Conservation (phyloP, 2,888 invertebrate genomes). For the Gerris lacustris region DNA sequence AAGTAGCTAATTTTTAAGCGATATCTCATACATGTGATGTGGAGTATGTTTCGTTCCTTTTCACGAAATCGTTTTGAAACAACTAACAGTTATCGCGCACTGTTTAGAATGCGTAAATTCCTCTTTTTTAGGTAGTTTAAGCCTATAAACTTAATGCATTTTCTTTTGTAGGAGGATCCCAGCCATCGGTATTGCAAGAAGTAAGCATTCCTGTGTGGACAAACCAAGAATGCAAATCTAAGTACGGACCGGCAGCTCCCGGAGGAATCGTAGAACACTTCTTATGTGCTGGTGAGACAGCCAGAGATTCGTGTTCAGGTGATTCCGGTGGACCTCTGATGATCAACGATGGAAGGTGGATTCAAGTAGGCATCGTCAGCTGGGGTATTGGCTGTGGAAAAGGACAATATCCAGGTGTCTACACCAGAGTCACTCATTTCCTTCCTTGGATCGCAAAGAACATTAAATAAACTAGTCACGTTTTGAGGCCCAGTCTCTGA, state of each 20-base stretch:
- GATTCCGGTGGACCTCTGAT: constrained; percentile 81
- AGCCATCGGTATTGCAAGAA: constrained; percentile 67
- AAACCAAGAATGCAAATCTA: constrained; percentile 60
- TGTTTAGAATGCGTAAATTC: too few species aligned
- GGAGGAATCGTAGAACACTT: constrained; percentile 80
- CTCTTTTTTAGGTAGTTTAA: too few species aligned
- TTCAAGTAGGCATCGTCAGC: constrained; percentile 75
- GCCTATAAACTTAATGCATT: too few species aligned
- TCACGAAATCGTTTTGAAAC: too few species aligned
- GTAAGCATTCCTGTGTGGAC: constrained; percentile 75
- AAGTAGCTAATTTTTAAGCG: too few species aligned
- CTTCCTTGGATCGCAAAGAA: constrained; percentile 79
- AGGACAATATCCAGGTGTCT: constrained; percentile 82
- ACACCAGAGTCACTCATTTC: constrained; percentile 70
- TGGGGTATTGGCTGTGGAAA: constrained; percentile 89
- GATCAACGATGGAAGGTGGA: constrained; percentile 65
- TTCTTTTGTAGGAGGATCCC: constrained; percentile 54
- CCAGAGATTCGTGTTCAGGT: constrained; percentile 75
- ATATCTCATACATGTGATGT: too few species aligned
- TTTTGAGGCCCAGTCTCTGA: too few species aligned
- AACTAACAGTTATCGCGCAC: too few species aligned
- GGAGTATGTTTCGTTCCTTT: too few species aligned
- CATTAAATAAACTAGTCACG: constrained; percentile 42
- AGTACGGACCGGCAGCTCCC: constrained; percentile 75
- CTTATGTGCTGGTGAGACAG: constrained; percentile 73